Evolutionary conservation across 1,140 invertebrate species (phyloP), one percentile per base, ranked within the genome.

Genomic region (Apocrypta bakeri): DNA sequence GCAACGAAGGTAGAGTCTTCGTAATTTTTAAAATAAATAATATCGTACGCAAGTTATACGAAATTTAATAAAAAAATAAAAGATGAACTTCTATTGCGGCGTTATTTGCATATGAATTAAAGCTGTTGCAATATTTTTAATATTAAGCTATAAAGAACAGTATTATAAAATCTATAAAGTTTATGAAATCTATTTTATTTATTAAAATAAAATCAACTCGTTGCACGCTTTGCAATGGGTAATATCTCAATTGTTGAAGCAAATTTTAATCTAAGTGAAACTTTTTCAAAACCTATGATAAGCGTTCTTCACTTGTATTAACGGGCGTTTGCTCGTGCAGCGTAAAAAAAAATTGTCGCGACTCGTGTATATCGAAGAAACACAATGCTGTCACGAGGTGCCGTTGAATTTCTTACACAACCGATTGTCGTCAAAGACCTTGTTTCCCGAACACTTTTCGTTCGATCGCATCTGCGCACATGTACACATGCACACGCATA

Each of bases 321-420:
- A 48, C 21, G 48, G 42, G 25, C 24, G 9, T 68, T 48, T 2
- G 29, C 42, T 2, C 29, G 27, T 68, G 76, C 64, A n/a, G 24
- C 66, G 17, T 24, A 21, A 56, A 56, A 17, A 56, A 21, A 17
- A 21, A 21, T 0, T 14, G 33, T 37, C 17, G 48, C 17, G 14
- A 21, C 21, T 1, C 48, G 48, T n/a, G n/a, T 17, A 21, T 42
- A 56, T 56, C 48, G n/a, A 56, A 56, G 21, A 21, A 56, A 9
- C 4, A 6, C 48, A n/a, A 56, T 74, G 25, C 9, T 74, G 7
- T 17, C 7, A n/a, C 48, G 21, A n/a, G 3, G 48, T 4, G 48
- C 21, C 48, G 48, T 56, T 56, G 40, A 79, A 79, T 83, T 79
- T 83, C 81, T 83, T 79, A 83, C 81, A 83, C 81, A 79, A 83